Percentiles rank a stretch among this genome's conserved stretches.
Conservation (phyloP, 2,888 invertebrate species). For the Epinotia brunnichana region DNA sequence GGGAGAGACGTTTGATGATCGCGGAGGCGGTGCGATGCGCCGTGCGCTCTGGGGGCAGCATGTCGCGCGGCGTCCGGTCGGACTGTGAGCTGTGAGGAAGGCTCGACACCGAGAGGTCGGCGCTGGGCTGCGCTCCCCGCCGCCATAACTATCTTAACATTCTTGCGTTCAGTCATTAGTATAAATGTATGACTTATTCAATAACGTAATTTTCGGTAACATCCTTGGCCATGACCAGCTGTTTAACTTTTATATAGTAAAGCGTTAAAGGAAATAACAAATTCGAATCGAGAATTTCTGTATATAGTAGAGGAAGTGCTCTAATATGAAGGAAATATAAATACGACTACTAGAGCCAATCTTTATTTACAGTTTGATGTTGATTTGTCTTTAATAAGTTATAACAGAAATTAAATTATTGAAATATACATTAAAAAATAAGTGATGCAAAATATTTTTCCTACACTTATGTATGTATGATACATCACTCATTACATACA, state of each 20-base stretch:
- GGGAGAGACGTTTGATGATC: slow-evolving; percentile 75
- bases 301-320: neutral
- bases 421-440: no score
- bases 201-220: slow-evolving; percentile 31
- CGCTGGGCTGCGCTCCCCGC: slow-evolving; percentile 48
- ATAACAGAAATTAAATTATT: no score
- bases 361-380: neutral
- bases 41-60: slow-evolving; percentile 79
- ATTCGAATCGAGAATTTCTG: neutral
- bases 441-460: no score
- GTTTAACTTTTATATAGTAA: neutral
- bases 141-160: slow-evolving; percentile 42
- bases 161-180: slow-evolving; percentile 37
- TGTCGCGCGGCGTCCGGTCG: slow-evolving; percentile 71
- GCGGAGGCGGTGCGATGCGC: slow-evolving; percentile 75
- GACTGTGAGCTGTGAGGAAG: slow-evolving; percentile 68
- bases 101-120: slow-evolving; percentile 49
- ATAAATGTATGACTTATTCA: slow-evolving; percentile 38
- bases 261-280: slow-evolving; percentile 1
- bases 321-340: neutral
- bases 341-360: neutral
- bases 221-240: slow-evolving; percentile 19
- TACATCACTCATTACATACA: no score
- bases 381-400: no score
- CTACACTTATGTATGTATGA: no score